Conservation (phyloP, 1,140 invertebrate genomes). For the Maniola jurtina region DNA sequence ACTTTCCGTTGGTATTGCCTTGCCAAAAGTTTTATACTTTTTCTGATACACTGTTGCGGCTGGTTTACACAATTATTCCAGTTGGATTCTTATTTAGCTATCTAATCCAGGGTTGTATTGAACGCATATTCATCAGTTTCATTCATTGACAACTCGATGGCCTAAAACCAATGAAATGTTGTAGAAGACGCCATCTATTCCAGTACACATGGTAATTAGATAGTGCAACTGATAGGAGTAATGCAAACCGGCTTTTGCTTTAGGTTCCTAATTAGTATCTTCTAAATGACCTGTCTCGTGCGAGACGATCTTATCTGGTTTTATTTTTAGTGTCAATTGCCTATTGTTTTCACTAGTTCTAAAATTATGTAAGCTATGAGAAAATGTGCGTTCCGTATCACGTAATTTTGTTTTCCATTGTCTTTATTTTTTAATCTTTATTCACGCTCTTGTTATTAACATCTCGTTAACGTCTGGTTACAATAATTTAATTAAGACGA, state of each 20-base stretch:
- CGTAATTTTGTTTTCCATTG: not conserved
- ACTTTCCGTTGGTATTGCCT: slow-evolving; percentile 7
- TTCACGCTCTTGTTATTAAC: not conserved
- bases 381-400: not conserved
- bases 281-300: not conserved
- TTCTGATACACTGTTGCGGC: not conserved
- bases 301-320: slow-evolving; percentile 1
- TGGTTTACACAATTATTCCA: too few species aligned
- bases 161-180: too few species aligned
- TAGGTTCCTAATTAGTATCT: too few species aligned
- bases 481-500: too few species aligned
- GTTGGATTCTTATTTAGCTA: too few species aligned
- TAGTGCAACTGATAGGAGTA: too few species aligned
- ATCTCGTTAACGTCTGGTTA: too few species aligned
- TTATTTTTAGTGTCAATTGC: slow-evolving; percentile 16
- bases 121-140: too few species aligned
- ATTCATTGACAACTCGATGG: too few species aligned
- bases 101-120: too few species aligned
- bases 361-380: slow-evolving; percentile 9
- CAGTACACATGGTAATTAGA: too few species aligned
- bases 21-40: slow-evolving; percentile 4
- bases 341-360: slow-evolving; percentile 5
- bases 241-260: not conserved
- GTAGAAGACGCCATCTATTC: too few species aligned
- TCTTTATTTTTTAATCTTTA: not conserved